Conservation (phyloP, 2,888 invertebrate species). For the Hirtodrosophila duncani region DNA sequence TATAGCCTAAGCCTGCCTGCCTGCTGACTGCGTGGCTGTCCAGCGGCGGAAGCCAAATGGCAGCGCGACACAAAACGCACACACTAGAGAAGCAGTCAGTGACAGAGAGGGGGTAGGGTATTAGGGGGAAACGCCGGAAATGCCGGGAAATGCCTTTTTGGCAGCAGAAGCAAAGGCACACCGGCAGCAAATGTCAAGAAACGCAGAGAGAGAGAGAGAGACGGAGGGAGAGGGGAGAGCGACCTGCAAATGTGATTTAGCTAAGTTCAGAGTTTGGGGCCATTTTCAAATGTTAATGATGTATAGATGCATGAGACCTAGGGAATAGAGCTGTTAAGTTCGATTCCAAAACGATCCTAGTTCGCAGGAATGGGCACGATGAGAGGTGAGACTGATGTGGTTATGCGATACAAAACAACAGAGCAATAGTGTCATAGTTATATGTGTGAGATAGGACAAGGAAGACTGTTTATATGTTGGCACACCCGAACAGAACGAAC, state of each 20-base stretch:
- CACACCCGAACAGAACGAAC: no score
- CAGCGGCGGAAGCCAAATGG: constrained; percentile 66
- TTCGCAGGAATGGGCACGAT: no score
- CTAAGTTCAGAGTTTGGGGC: background rate
- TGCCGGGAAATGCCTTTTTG: constrained; percentile 51
- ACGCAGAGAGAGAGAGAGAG: no score
- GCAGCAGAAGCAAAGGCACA: background rate
- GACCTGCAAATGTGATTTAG: constrained; percentile 8
- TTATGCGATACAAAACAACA: no score
- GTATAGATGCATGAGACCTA: background rate
- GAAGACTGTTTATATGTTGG: no score
- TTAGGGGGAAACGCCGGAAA: constrained; percentile 55
- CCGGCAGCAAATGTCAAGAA: constrained; percentile 29
- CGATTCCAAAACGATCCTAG: no score
- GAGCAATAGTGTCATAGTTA: no score
- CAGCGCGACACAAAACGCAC: constrained; percentile 55
- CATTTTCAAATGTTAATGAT: constrained; percentile 13
- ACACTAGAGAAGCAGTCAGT: constrained; percentile 23
- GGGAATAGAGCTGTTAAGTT: no score
- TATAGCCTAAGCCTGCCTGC: constrained; percentile 5
- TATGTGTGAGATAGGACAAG: no score
- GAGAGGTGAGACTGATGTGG: no score
- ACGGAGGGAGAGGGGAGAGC: constrained; percentile 12
- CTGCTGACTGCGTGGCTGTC: constrained; percentile 40
- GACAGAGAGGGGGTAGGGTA: no score